Conservation (phyloP, 1,140 invertebrate genomes). For the Lasioglossum baleicum region DNA sequence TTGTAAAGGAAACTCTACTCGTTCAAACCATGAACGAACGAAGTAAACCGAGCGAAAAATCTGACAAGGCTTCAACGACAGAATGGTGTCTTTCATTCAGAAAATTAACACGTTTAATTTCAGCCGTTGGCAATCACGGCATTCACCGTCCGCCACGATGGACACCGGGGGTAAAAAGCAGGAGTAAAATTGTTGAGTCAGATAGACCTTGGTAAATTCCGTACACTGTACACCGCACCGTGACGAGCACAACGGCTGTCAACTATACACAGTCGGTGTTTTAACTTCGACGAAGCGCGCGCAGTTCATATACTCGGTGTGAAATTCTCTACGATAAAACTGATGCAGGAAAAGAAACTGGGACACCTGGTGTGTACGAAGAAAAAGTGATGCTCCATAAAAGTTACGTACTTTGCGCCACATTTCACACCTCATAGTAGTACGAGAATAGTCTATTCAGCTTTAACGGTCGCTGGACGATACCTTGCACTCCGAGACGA, state of each 20-base stretch:
- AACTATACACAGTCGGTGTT: not conserved
- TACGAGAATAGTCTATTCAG: no score
- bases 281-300: not conserved
- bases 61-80: not conserved
- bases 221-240: not conserved
- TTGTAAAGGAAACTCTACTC: no score
- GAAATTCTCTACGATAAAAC: not conserved
- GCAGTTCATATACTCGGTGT: not conserved
- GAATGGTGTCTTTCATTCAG: not conserved
- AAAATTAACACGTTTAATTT: conserved; percentile 25
- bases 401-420: no score
- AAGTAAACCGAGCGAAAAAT: not conserved
- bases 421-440: no score
- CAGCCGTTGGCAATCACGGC: not conserved
- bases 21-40: no score
- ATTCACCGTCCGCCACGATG: not conserved
- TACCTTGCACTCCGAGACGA: no score
- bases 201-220: not conserved
- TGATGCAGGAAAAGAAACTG: not conserved
- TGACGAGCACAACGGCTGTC: not conserved
- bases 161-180: no score
- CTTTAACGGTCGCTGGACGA: no score
- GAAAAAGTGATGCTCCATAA: no score
- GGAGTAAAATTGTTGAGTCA: not conserved
- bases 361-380: no score